These are phyloP conservation scores for Peromyscus polionotus DNA, from an alignment of 2,113 vertebrate species.

Conservation along the genomic window DNA sequence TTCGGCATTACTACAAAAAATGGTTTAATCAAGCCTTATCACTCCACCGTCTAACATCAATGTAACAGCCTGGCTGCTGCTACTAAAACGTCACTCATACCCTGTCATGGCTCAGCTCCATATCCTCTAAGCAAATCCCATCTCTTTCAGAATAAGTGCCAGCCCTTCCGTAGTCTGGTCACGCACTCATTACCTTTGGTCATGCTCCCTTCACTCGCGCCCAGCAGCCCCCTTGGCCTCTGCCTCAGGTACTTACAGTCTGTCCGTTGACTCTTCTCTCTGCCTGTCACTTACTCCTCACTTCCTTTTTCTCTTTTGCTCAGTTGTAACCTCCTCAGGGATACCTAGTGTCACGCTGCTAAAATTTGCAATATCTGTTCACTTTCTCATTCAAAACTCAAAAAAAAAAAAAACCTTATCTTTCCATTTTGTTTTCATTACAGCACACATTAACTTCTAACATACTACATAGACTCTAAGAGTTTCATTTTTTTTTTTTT, in stretches of 20 bases:
- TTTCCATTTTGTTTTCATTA: background rate
- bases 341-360: background rate
- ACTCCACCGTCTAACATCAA: background rate
- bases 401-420: background rate
- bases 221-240: no score
- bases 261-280: background rate
- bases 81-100: background rate
- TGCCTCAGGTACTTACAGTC: rapidly evolving
- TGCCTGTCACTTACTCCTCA: background rate
- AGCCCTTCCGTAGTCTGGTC: background rate
- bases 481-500: background rate
- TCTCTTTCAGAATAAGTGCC: background rate
- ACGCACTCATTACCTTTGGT: background rate
- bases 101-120: background rate
- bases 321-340: background rate
- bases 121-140: background rate
- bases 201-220: background rate
- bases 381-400: background rate
- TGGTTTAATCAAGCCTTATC: background rate
- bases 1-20: background rate
- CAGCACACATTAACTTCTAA: background rate
- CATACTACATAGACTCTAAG: no score
- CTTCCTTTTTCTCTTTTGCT: background rate
- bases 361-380: background rate
- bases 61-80: background rate